phyloP scores from a whole-genome alignment of 2,888 invertebrate species.

The Ophioninae sp. region DNA sequence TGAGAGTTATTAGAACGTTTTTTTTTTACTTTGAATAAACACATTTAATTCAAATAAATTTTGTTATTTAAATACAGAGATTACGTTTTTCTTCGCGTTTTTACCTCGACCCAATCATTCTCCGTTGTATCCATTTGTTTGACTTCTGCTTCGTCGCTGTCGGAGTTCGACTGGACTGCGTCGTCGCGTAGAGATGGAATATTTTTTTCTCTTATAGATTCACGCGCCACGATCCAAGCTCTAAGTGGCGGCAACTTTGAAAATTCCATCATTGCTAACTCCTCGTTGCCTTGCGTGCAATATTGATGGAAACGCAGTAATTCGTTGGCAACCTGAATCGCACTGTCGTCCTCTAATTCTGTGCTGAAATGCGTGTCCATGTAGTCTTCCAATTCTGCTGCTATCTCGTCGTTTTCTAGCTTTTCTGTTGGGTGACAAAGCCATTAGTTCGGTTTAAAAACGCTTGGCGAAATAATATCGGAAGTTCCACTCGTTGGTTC shows the following conservation, averaged over 20 bases:
- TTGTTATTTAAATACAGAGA: constrained; percentile 29
- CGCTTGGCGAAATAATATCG: neutral
- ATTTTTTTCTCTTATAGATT: constrained; percentile 41
- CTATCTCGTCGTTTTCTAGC: constrained; percentile 70
- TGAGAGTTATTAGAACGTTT: constrained; percentile 37
- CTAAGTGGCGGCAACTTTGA: constrained; percentile 73
- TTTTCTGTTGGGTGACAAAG: constrained; percentile 67
- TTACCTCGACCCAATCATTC: constrained; percentile 75
- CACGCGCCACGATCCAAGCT: constrained; percentile 70
- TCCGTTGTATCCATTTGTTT: constrained; percentile 67
- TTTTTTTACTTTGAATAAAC: constrained; percentile 9
- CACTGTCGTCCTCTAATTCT: constrained; percentile 75
- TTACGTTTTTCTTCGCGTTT: constrained; percentile 71
- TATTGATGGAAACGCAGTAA: constrained; percentile 73
- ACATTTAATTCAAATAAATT: neutral
- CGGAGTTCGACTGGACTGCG: constrained; percentile 58
- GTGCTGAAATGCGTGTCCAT: constrained; percentile 75
- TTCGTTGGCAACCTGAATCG: constrained; percentile 74
- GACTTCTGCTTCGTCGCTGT: constrained; percentile 60
- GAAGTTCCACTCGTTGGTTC: neutral
- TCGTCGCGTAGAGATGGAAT: constrained; percentile 13
- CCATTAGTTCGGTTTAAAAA: neutral
- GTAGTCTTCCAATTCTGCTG: constrained; percentile 75
- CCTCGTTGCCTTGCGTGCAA: constrained; percentile 67
- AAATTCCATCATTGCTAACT: constrained; percentile 66